Evolutionary conservation across 2,797 vertebrate genomes (phyloP), one percentile per base, ranked within the genome.

Genomic region (Ataeniobius toweri): DNA sequence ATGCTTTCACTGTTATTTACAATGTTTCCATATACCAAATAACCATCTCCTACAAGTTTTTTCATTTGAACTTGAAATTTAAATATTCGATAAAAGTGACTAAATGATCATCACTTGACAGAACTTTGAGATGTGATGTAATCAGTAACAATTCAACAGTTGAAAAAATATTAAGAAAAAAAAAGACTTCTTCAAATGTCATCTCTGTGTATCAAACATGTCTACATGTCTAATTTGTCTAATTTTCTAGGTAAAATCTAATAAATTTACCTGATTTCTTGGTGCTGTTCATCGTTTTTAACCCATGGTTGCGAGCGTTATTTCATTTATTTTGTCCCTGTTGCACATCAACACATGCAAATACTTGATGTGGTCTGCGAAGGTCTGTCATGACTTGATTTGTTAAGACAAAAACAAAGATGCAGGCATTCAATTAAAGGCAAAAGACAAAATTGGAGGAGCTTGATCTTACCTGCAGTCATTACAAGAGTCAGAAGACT

Each of bases 381-480:
- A 63, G 6, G 26, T 20, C 59, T 36, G 14, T 31, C 7, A 14
- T 31, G 26, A 36, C 59, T 16, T 61, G 5, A 14, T 28, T 31
- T 63, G 59, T 56, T 56, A 9, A 10, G 55, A 5, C 24, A 61
- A 16, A 28, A 28, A 61, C 12, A 28, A 31, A 61, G 26, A 31
- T 61, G 58, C 50, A 51, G 50, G 16, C 3, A 18, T 51, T 3
- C 13, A 51, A 51, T 51, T 51, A 51, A 51, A 51, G 50, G 50
- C 50, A 51, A 51, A 28, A 28, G 58, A 61, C 5, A 61, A 61
- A 16, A 31, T 16, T 28, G 18, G 26, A 7, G 8, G 9, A 36
- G 31, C 61, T 36, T 65, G 28, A 65, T 7, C 61, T 65, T 10
- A 65, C 61, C 61, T 65, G 61, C 61, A 65, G 61, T 65, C 61